phyloP scores from a whole-genome alignment of 2,888 invertebrate genomes.

The Apotomis betuletana region DNA sequence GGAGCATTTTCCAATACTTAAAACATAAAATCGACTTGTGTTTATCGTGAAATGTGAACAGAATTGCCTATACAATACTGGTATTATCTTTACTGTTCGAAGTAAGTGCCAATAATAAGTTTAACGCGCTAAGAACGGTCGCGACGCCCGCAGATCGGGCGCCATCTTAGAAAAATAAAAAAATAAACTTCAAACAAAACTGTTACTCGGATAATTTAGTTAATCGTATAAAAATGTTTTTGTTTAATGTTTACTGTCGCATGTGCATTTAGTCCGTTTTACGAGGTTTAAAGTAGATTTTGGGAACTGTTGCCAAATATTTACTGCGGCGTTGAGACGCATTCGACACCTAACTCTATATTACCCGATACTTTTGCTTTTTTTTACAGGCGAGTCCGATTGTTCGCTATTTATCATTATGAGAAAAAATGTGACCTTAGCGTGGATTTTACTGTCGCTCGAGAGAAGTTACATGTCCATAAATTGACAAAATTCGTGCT shows the following conservation, averaged over 20 bases:
- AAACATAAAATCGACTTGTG: conserved; percentile 72
- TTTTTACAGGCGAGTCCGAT: conserved; percentile 18
- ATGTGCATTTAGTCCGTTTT: conserved; percentile 29
- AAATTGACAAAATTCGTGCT: conserved; percentile 3
- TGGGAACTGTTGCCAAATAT: conserved; percentile 51
- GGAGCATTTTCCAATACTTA: conserved; percentile 71
- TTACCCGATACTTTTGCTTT: background rate
- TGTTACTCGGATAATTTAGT: conserved; percentile 27
- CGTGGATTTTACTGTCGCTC: conserved; percentile 4
- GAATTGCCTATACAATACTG: conserved; percentile 73
- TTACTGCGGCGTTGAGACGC: conserved; percentile 47
- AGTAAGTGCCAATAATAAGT: conserved; percentile 78
- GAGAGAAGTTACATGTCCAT: conserved; percentile 16
- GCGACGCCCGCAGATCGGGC: conserved; percentile 62
- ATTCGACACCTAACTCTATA: conserved; percentile 6
- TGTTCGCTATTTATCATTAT: conserved; percentile 19
- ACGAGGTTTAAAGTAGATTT: conserved; percentile 38
- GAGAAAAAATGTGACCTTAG: conserved; percentile 21
- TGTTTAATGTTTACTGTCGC: conserved; percentile 37
- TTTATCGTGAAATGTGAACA: conserved; percentile 74
- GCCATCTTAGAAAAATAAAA: conserved; percentile 66
- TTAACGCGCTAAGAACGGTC: conserved; percentile 63
- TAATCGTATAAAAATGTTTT: conserved; percentile 39
- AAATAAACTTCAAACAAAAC: conserved; percentile 42
- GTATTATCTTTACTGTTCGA: conserved; percentile 74